Evolutionary conservation across 1,140 invertebrate species (phyloP).

Genomic region (Drosophila pallidifrons): DNA sequence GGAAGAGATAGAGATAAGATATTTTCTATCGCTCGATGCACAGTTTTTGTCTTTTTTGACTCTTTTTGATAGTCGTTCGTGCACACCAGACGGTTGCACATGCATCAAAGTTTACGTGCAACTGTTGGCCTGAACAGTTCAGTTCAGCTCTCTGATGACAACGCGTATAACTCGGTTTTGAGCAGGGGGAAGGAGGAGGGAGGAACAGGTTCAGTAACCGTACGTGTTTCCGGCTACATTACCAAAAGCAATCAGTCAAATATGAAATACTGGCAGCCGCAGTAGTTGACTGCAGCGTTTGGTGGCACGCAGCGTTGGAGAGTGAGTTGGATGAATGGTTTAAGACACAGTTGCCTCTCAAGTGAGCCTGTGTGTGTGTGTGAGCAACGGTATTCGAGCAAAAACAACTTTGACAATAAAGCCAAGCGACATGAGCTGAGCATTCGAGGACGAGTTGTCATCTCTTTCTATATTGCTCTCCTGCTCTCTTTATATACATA

Average conservation of each 20-base stretch:
- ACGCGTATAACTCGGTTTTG: not conserved
- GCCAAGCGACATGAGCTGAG: constrained; percentile 71
- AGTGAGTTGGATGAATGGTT: constrained; percentile 53
- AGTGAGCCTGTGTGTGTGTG: constrained; percentile 18
- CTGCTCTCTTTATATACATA: constrained; percentile 36
- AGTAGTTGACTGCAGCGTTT: constrained; percentile 67
- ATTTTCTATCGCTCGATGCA: constrained; percentile 1
- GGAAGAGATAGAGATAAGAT: constrained; percentile 17
- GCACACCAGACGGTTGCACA: constrained; percentile 32
- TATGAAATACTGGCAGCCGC: constrained; percentile 74
- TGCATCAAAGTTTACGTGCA: constrained; percentile 43
- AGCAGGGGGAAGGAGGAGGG: not conserved
- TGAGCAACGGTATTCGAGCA: constrained; percentile 53
- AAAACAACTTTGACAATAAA: constrained; percentile 70
- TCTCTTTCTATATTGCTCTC: not conserved
- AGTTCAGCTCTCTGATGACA: not conserved
- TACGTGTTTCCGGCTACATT: constrained; percentile 63
- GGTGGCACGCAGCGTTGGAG: constrained; percentile 24
- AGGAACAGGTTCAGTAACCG: constrained; percentile 1
- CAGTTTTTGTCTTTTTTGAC: constrained; percentile 7
- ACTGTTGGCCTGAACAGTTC: constrained; percentile 5
- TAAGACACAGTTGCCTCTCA: constrained; percentile 37
- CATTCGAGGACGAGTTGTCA: constrained; percentile 58
- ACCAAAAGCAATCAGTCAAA: constrained; percentile 82
- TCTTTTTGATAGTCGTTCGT: constrained; percentile 11